phyloP scores from a whole-genome alignment of 2,113 vertebrate species.

The Tachuris rubrigastra region DNA sequence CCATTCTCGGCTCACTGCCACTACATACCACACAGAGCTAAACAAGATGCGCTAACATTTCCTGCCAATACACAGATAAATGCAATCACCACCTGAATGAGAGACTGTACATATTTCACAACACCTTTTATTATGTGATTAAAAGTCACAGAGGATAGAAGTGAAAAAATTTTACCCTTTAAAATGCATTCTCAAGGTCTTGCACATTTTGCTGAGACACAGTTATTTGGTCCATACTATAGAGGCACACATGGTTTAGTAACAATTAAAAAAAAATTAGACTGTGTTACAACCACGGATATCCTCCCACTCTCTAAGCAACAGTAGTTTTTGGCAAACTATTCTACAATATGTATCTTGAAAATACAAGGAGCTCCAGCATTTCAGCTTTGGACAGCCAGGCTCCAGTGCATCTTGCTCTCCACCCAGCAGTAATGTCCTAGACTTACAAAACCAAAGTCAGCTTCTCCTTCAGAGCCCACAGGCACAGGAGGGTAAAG shows the following conservation, averaged over 20 bases:
- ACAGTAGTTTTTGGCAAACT: not conserved
- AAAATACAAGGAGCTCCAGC: not conserved
- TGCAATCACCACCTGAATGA: not conserved
- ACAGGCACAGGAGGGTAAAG: not conserved
- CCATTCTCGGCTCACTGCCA: not conserved
- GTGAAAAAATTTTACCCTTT: not conserved
- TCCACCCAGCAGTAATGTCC: not conserved
- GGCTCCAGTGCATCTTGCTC: not conserved
- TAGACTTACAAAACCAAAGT: not conserved
- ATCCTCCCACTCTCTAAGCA: not conserved
- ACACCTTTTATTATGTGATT: not conserved
- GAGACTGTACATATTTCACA: not conserved
- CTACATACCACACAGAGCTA: not conserved
- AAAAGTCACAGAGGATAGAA: not conserved
- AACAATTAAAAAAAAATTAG: not conserved
- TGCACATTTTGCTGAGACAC: not conserved
- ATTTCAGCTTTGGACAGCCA: not conserved
- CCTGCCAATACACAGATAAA: not conserved
- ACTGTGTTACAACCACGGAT: not conserved
- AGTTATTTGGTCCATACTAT: not conserved
- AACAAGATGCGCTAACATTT: constrained; percentile 15
- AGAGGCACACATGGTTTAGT: not conserved
- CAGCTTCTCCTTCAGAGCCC: not conserved
- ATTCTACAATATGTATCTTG: not conserved
- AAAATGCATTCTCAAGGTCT: not conserved